Percentiles rank a stretch among this genome's conserved stretches.
Conservation (phyloP, 2,113 vertebrate species). For the Herpailurus yagouaroundi region DNA sequence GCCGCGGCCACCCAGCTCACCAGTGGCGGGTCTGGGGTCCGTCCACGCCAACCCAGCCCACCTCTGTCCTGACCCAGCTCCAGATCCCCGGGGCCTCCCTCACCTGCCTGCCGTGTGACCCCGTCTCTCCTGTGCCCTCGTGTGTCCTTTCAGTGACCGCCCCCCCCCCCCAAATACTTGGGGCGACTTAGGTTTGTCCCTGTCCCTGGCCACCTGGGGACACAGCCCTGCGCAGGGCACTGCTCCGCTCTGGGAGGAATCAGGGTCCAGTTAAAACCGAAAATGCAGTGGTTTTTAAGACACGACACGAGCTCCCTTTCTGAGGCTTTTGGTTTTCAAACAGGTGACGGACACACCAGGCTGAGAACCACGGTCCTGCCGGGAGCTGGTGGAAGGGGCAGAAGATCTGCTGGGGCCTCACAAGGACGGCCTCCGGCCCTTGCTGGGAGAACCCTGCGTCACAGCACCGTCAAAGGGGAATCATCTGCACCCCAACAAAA, state of each 20-base stretch:
- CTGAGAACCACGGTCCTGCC: not conserved
- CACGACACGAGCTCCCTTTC: not conserved
- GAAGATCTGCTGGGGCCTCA: not conserved
- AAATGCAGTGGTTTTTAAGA: not conserved
- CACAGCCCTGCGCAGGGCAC: too few relatives aligned
- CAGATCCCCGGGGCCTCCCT: not conserved
- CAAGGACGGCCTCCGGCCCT: too few relatives aligned
- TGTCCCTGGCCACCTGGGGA: not conserved
- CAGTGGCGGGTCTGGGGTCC: fast-evolving
- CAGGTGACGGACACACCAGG: not conserved
- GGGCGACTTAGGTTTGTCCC: not conserved
- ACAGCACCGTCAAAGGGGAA: not conserved
- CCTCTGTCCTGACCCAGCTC: not conserved
- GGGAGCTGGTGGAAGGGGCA: not conserved
- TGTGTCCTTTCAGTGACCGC: not conserved
- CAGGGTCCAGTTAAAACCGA: not conserved
- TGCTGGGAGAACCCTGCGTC: not conserved
- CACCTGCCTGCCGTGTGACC: too few relatives aligned
- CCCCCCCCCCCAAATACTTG: too few relatives aligned
- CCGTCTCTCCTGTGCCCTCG: not conserved
- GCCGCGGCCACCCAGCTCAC: not conserved
- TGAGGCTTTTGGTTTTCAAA: not conserved
- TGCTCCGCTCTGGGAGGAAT: not conserved
- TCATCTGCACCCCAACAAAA: not conserved
- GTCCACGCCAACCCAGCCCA: too few relatives aligned